Evolutionary conservation across 2,888 invertebrate genomes (phyloP).

Genomic region (Standfussiana lucernea): DNA sequence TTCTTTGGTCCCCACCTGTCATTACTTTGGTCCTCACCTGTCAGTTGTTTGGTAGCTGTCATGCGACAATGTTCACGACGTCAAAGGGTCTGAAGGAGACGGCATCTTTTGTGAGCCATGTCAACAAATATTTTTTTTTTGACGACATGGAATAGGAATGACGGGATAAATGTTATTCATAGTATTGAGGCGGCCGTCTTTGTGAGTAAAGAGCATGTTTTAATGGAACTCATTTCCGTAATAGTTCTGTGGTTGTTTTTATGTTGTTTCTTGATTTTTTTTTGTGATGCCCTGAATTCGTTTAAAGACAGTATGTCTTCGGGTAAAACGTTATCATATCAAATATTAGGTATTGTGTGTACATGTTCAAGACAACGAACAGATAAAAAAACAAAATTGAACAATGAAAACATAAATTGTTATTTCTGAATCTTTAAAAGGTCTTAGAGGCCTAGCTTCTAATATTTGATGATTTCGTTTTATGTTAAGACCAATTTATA

Average conservation of each 20-base stretch:
- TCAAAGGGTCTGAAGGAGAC: slow-evolving; percentile 52
- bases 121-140: slow-evolving; percentile 63
- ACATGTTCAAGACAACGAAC: background rate
- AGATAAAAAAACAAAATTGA: background rate
- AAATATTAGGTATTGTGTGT: background rate
- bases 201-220: slow-evolving; percentile 4
- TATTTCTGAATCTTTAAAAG: background rate
- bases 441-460: background rate
- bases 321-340: background rate
- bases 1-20: slow-evolving; percentile 27
- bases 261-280: background rate
- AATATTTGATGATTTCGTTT: background rate
- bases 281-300: too few species aligned
- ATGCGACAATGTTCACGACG: slow-evolving; percentile 43
- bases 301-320: background rate
- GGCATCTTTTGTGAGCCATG: slow-evolving; percentile 52
- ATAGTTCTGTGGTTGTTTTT: background rate
- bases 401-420: background rate
- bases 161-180: slow-evolving; percentile 30
- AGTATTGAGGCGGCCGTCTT: slow-evolving; percentile 12
- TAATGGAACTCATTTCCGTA: slow-evolving; percentile 22
- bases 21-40: slow-evolving; percentile 21
- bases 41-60: slow-evolving; percentile 51
- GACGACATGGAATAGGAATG: slow-evolving; percentile 47
- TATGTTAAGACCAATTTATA: background rate